Conservation (phyloP, 2,113 vertebrate genomes). For the Hippoglossus stenolepis region DNA sequence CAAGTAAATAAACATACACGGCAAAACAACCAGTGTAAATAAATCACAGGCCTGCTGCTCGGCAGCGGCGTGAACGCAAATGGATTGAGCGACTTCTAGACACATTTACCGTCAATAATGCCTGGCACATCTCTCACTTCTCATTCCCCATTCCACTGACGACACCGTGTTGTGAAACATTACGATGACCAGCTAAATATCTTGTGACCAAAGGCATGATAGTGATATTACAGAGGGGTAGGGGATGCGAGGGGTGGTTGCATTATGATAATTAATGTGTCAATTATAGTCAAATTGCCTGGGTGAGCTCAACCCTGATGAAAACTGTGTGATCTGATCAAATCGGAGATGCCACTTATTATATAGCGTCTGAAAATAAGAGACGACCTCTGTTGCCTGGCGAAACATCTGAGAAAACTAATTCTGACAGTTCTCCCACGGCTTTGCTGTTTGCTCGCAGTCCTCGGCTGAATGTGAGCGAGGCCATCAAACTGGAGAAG, state of each 20-base stretch:
- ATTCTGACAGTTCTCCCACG: not conserved
- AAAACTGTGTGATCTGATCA: conserved; percentile 5
- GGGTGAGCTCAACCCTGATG: conserved; percentile 1
- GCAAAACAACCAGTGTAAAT: conserved; percentile 12
- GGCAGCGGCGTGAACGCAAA: conserved; percentile 23
- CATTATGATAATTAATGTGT: not conserved
- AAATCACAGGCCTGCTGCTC: conserved; percentile 5
- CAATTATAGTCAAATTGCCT: not conserved
- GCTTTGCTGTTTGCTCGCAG: conserved; percentile 37
- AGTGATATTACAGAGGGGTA: conserved; percentile 2
- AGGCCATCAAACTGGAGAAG: not conserved
- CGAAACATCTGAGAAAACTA: not conserved
- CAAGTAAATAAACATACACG: conserved; percentile 56
- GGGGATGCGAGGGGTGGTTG: not conserved
- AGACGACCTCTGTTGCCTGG: conserved; percentile 9
- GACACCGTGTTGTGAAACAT: conserved; percentile 34
- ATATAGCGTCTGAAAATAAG: not conserved
- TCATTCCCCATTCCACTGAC: conserved; percentile 24
- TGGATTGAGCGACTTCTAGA: conserved; percentile 48
- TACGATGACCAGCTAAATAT: conserved; percentile 21
- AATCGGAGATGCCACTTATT: not conserved
- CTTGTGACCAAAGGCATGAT: conserved; percentile 48
- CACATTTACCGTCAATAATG: conserved; percentile 21
- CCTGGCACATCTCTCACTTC: conserved; percentile 50
- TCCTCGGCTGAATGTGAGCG: not conserved